Percentiles rank a stretch among this genome's conserved stretches.
Conservation (phyloP, 2,113 vertebrate genomes). For the Ploceus nigricollis region DNA sequence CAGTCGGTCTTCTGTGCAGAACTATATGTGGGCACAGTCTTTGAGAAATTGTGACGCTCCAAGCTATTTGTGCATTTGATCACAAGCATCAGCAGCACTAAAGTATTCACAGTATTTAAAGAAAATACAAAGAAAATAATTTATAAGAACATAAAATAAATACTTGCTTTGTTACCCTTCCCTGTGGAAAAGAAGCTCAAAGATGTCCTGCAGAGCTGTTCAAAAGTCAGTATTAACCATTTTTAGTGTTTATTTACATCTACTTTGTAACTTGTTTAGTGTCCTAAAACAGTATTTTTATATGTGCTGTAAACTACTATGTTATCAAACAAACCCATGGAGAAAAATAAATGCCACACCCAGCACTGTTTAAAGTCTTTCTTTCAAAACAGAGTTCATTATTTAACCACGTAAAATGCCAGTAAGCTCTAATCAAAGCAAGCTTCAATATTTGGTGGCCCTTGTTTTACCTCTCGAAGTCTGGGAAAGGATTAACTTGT, state of each 20-base stretch:
- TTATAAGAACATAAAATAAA: conserved; percentile 18
- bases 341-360: not conserved
- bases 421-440: not conserved
- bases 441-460: not conserved
- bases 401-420: not conserved
- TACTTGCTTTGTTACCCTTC: not conserved
- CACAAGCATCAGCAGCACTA: not conserved
- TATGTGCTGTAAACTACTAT: not conserved
- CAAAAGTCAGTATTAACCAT: not conserved
- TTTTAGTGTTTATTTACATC: not conserved
- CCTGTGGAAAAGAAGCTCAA: not conserved
- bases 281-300: not conserved
- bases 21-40: not conserved
- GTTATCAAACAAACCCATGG: not conserved
- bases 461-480: not conserved
- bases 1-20: not conserved
- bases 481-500: not conserved
- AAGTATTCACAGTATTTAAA: not conserved
- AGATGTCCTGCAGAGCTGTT: not conserved
- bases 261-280: not conserved
- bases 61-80: not conserved
- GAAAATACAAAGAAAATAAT: not conserved
- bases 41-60: not conserved
- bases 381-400: not conserved
- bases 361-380: not conserved